Percentiles rank a stretch among this genome's conserved stretches.
phyloP scores from a whole-genome alignment of 2,888 invertebrate species.

The Onchidella celtica region DNA sequence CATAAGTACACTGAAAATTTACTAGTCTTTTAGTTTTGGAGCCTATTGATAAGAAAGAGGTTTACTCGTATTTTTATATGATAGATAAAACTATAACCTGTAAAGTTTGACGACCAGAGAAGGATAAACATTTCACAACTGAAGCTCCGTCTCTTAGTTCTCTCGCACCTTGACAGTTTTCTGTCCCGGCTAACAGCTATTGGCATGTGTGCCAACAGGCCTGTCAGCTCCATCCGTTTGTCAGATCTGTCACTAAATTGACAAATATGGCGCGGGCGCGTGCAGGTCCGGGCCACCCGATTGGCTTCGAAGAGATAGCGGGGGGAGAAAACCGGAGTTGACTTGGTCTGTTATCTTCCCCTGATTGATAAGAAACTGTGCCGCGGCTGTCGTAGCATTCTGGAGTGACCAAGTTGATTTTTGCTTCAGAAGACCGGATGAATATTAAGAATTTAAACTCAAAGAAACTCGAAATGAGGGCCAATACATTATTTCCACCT shows the following conservation, averaged over 20 bases:
- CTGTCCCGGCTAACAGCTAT: neutral
- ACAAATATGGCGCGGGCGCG: neutral
- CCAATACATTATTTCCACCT: too few relatives aligned
- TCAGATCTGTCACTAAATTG: neutral
- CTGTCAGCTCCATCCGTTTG: neutral
- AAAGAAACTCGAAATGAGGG: too few relatives aligned
- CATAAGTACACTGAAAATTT: too few relatives aligned
- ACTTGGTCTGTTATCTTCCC: neutral
- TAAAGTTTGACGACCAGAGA: too few relatives aligned
- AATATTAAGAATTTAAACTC: too few relatives aligned
- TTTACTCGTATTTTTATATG: too few relatives aligned
- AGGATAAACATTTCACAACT: neutral
- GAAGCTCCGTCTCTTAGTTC: neutral
- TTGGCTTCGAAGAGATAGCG: neutral
- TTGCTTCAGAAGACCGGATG: too few relatives aligned
- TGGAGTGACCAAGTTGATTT: neutral
- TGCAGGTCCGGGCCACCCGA: neutral
- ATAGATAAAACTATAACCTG: too few relatives aligned
- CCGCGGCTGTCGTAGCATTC: neutral
- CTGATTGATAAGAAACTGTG: neutral
- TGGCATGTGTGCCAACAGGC: neutral
- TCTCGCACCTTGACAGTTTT: neutral
- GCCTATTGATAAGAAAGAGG: too few relatives aligned
- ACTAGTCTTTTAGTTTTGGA: too few relatives aligned
- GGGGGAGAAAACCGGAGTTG: neutral